These are phyloP conservation scores for Aphidius gifuensis DNA, from an alignment of 1,140 invertebrate genomes.

Conservation along the genomic window DNA sequence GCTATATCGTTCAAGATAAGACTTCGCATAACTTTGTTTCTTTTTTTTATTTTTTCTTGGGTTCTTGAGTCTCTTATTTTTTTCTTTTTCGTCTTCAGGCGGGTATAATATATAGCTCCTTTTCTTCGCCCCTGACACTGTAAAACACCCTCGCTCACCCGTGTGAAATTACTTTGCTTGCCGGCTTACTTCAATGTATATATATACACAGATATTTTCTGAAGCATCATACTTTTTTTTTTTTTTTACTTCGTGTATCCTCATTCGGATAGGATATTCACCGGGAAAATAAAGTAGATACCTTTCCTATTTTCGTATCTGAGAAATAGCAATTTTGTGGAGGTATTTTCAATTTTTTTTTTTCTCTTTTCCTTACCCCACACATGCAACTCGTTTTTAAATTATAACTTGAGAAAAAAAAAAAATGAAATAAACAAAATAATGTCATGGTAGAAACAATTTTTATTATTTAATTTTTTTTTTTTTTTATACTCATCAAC, in stretches of 20 bases:
- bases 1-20: constrained; percentile 47
- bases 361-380: neutral
- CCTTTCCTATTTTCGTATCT: constrained; percentile 54
- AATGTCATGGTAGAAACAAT: too few relatives aligned
- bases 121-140: constrained; percentile 18
- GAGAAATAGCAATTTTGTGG: constrained; percentile 50
- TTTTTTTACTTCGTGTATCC: constrained; percentile 49
- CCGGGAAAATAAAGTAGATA: constrained; percentile 53
- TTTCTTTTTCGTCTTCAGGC: neutral
- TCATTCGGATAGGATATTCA: constrained; percentile 48
- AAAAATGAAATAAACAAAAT: too few relatives aligned
- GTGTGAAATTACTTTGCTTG: constrained; percentile 56
- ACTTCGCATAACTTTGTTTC: constrained; percentile 29
- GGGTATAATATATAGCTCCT: neutral
- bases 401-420: neutral
- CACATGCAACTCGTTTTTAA: neutral
- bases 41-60: constrained; percentile 25
- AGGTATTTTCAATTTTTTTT: neutral
- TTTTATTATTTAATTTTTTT: too few relatives aligned
- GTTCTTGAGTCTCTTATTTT: neutral
- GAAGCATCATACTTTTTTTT: constrained; percentile 16
- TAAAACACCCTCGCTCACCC: constrained; percentile 40
- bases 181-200: constrained; percentile 52
- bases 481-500: too few relatives aligned
- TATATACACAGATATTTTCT: constrained; percentile 19